Evolutionary conservation across 2,113 vertebrate genomes (phyloP), one percentile per base, ranked within the genome.

Genomic region (Chaenocephalus aceratus): DNA sequence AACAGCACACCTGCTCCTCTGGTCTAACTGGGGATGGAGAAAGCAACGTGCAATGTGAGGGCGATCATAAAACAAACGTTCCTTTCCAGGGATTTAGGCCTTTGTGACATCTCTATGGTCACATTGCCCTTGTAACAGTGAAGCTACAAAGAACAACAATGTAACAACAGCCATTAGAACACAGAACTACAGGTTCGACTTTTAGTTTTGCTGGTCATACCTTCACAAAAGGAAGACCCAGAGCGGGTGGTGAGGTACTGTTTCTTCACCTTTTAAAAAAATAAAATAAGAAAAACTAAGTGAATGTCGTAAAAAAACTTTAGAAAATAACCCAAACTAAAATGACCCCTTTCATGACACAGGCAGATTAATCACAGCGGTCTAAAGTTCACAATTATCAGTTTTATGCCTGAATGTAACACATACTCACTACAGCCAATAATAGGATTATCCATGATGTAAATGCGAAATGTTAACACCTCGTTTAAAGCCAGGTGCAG

Each of bases 1-100:
- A 69, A 75, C 73, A 86, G 63, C 76, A 75, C 79, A 82, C 72
- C 83, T 85, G 86, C 64, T 69, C 74, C 53, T 21, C 66, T 76
- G 59, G 58, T 64, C 77, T 23, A 52, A 72, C 48, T 4, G 9
- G 68, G 67, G 34, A 74, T 2, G 49, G 14, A 49, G 36, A 15
- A 72, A 58, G 71, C 73, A 69, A 54, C 52, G 71, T 18, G 69
- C 23, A 74, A 88, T 62, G 72, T 79, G 77, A 73, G 56, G 18
- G n/a, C 5, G 6, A 68, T 79, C 77, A 30, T 74, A 72, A 76
- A 80, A 69, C 74, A 62, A 73, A 83, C 41, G 36, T 36, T 74
- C 44, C 51, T 14, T 56, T 62, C 30, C 41, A 30, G 61, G 65
- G 52, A 84, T 70, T 66, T 9, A 10, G 59, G 10, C 51, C 30